Conservation (phyloP, 2,113 vertebrate genomes). For the Gorsachius goisagi region DNA sequence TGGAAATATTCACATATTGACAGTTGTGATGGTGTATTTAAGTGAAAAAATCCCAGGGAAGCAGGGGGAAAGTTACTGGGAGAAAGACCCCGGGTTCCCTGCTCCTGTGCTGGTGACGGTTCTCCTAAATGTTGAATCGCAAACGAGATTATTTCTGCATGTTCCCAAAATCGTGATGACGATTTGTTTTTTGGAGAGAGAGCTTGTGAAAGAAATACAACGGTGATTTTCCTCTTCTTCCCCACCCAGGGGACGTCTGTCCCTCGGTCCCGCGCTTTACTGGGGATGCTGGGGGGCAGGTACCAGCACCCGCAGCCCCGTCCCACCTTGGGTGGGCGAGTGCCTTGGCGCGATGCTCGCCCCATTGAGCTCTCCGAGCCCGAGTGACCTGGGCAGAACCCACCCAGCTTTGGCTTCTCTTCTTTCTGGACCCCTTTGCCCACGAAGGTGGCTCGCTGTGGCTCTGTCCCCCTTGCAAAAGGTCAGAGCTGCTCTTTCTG, state of each 20-base stretch:
- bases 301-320: neutral
- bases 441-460: accelerated
- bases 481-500: neutral
- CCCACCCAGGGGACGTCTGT: too few species aligned
- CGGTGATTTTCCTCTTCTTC: neutral
- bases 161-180: neutral
- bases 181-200: neutral
- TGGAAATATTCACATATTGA: neutral
- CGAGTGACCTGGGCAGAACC: neutral
- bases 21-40: accelerated
- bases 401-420: accelerated
- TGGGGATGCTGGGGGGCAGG: too few species aligned
- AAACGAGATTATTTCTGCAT: neutral
- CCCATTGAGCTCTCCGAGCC: too few species aligned
- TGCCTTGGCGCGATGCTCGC: accelerated
- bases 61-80: neutral
- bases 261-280: neutral
- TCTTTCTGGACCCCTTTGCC: neutral
- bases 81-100: neutral
- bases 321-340: neutral
- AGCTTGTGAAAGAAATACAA: neutral
- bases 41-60: neutral
- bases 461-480: neutral
- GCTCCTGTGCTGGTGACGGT: accelerated
- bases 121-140: accelerated